Evolutionary conservation across 2,888 invertebrate species (phyloP).

Genomic region (Neocrepidodera transversa): DNA sequence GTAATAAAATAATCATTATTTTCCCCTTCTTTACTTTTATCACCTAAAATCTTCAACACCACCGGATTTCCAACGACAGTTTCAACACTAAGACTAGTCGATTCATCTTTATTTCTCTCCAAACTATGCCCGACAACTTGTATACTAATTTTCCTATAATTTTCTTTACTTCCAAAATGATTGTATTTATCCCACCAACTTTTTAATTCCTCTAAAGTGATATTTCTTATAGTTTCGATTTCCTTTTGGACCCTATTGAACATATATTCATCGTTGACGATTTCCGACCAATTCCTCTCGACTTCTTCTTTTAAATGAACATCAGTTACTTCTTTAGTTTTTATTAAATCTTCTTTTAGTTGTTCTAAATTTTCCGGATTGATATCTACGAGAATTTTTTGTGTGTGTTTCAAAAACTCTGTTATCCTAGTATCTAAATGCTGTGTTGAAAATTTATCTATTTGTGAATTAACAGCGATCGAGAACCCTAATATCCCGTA

Average conservation of each 20-base stretch:
- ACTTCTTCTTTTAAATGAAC: conserved; percentile 80
- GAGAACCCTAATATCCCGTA: conserved; percentile 82
- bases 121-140: conserved; percentile 59
- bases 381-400: conserved; percentile 66
- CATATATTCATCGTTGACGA: conserved; percentile 72
- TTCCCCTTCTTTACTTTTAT: conserved; percentile 4
- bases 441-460: conserved; percentile 69
- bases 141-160: conserved; percentile 63
- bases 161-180: conserved; percentile 59
- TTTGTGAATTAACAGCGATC: conserved; percentile 80
- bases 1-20: conserved; percentile 9
- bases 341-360: conserved; percentile 73
- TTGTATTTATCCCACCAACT: conserved; percentile 65
- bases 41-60: background rate
- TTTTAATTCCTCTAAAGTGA: conserved; percentile 63
- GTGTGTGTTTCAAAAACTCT: conserved; percentile 70
- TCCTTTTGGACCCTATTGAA: conserved; percentile 79
- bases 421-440: conserved; percentile 77
- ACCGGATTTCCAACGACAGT: background rate
- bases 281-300: conserved; percentile 81
- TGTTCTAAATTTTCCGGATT: conserved; percentile 67
- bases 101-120: background rate
- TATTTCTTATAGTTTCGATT: conserved; percentile 65
- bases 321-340: conserved; percentile 78
- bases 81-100: background rate